Evolutionary conservation across 1,140 invertebrate genomes (phyloP).

Genomic region (Forficula auricularia): DNA sequence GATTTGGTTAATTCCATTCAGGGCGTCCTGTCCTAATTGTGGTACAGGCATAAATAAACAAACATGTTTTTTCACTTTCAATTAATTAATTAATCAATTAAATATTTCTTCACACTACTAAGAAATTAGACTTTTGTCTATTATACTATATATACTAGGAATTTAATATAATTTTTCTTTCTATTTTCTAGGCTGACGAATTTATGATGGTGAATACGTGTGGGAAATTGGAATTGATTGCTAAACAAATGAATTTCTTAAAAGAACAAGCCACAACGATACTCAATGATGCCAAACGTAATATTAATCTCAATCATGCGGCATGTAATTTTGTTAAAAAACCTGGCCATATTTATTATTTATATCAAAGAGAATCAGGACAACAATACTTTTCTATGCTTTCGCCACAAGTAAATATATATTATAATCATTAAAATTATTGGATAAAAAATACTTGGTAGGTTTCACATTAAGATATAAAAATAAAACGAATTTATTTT

Average conservation of each 20-base stretch:
- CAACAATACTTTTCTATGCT: slow-evolving; percentile 53
- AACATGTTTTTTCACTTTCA: no score
- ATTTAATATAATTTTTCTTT: no score
- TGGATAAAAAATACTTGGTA: no score
- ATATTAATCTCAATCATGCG: slow-evolving; percentile 38
- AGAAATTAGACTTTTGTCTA: slow-evolving; percentile 1
- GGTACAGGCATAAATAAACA: no score
- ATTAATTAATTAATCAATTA: neutral
- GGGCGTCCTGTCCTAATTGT: no score
- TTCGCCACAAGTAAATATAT: slow-evolving; percentile 48
- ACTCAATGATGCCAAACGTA: slow-evolving; percentile 39
- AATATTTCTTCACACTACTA: neutral
- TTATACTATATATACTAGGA: neutral
- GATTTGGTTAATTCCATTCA: no score
- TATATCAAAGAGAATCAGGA: slow-evolving; percentile 44
- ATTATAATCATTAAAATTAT: no score
- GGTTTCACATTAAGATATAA: no score
- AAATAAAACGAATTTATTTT: no score
- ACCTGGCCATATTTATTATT: slow-evolving; percentile 49
- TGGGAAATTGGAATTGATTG: slow-evolving; percentile 46
- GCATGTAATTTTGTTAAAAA: slow-evolving; percentile 56
- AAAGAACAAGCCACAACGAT: slow-evolving; percentile 44
- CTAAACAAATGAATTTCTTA: slow-evolving; percentile 45
- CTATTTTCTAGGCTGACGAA: slow-evolving; percentile 45
- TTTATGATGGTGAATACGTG: slow-evolving; percentile 37